Evolutionary conservation across 2,797 vertebrate species (phyloP), one percentile per base, ranked within the genome.

Genomic region (Hylomyscus alleni): DNA sequence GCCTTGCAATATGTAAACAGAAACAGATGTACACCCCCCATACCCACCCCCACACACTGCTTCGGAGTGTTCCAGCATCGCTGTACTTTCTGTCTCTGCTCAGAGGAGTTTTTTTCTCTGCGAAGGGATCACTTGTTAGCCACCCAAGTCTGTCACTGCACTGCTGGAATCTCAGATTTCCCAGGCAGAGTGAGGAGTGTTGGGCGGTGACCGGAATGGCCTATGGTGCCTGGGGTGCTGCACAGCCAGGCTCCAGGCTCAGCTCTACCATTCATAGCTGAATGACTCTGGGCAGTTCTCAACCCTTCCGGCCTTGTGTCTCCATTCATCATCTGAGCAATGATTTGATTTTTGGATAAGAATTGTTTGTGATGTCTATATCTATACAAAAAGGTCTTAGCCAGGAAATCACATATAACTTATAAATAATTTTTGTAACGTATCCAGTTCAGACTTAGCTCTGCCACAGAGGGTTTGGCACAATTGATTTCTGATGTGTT

Each of bases 291-390:
- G 12, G 31, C 60, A 93, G 19, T 31, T 75, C 50, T 58, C 91
- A 69, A 60, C 50, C 20, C 92, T 84, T 82, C 26, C 34, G 44
- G 34, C 73, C 83, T 47, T 6, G 3, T 90, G 72, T 80, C 83
- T 91, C 93, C 72, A 90, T 52, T 90, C 37, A 69, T 47, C 83
- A 93, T 82, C 91, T 60, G 6, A 94, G 58, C 3, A 94, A 40
- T 83, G 40, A n/a, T 24, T 44, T 13, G 67, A 34, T 60, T 44
- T 54, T 72, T 1, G 0, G 29, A 0, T 62, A 29, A 78, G 40
- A 92, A 67, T 93, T 69, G 72, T n/a, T 72, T 65, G n/a, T n/a
- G 37, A 67, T 34, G 15, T 72, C 22, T 89, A 4, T 69, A 82
- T 22, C 44, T 67, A 67, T 10, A 76, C 3, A 26, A 56, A 90